Conservation (phyloP, 2,113 vertebrate species). For the Progne subis region DNA sequence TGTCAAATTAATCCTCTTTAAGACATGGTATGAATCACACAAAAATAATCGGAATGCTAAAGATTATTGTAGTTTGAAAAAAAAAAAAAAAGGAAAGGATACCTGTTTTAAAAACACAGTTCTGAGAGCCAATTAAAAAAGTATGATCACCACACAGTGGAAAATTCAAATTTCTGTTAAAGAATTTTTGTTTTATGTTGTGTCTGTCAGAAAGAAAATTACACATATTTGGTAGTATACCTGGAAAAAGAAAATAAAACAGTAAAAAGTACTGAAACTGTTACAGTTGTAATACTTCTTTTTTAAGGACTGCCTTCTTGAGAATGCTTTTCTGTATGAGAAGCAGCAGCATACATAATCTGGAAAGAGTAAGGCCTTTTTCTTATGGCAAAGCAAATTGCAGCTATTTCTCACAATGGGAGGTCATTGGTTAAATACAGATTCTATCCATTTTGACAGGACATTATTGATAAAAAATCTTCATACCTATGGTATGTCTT, state of each 20-base stretch:
- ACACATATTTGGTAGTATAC: not conserved
- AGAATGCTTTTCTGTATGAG: not conserved
- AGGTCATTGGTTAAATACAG: not conserved
- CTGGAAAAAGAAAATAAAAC: not conserved
- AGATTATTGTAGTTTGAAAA: not conserved
- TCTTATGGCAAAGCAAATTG: not conserved
- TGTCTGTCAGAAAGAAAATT: not conserved
- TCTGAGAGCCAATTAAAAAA: not conserved
- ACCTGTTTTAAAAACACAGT: not conserved
- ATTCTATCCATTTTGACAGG: not conserved
- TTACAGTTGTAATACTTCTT: not conserved
- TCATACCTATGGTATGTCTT: not conserved
- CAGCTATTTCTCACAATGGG: not conserved
- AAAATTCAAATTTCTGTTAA: not conserved
- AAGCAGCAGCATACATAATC: not conserved
- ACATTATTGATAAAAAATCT: conserved; percentile 23
- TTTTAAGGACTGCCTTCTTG: not conserved
- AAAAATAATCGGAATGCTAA: not conserved
- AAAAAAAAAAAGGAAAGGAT: not conserved
- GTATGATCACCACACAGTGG: not conserved
- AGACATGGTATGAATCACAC: not conserved
- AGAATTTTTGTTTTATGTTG: not conserved
- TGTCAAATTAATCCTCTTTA: conserved; percentile 10
- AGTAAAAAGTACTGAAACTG: not conserved
- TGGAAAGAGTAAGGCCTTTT: not conserved